These are phyloP conservation scores for Ptyas mucosa DNA, from an alignment of 2,113 vertebrate genomes.

Conservation along the genomic window DNA sequence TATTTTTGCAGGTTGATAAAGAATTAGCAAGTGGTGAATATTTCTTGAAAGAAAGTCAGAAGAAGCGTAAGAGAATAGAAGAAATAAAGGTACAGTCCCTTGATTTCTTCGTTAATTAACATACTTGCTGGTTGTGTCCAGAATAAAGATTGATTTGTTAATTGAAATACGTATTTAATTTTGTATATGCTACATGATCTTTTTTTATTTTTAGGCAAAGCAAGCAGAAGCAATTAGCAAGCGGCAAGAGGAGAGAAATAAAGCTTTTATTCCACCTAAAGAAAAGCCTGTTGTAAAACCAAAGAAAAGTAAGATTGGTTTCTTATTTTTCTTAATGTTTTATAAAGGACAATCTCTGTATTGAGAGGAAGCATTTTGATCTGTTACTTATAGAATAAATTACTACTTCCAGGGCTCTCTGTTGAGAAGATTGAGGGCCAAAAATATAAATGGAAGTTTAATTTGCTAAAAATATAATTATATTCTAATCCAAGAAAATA, in stretches of 20 bases:
- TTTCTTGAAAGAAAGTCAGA: conserved; percentile 89
- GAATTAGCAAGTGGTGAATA: conserved; percentile 94
- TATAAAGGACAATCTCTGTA: neutral
- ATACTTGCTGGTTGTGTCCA: neutral
- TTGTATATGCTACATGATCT: neutral
- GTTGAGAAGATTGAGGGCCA: neutral
- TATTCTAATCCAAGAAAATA: neutral
- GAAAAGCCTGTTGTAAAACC: conserved; percentile 81
- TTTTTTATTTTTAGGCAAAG: conserved; percentile 74
- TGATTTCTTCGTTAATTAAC: neutral
- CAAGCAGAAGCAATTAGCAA: conserved; percentile 84
- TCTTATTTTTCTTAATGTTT: neutral
- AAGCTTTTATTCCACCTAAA: conserved; percentile 94
- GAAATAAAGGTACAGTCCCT: conserved; percentile 82
- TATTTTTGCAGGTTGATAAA: conserved; percentile 79
- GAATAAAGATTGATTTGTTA: neutral
- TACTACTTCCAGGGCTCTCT: neutral
- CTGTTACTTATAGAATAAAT: neutral
- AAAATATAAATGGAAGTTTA: neutral
- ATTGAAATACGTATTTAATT: neutral
- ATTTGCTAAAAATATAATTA: neutral
- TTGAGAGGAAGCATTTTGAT: neutral
- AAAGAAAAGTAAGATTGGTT: conserved; percentile 75
- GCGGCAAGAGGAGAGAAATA: conserved; percentile 90
- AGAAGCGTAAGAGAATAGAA: conserved; percentile 83